Percentiles rank a stretch among this genome's conserved stretches.
These are phyloP conservation scores for Eufriesea mexicana DNA, from an alignment of 1,140 invertebrate genomes.

Conservation along the genomic window DNA sequence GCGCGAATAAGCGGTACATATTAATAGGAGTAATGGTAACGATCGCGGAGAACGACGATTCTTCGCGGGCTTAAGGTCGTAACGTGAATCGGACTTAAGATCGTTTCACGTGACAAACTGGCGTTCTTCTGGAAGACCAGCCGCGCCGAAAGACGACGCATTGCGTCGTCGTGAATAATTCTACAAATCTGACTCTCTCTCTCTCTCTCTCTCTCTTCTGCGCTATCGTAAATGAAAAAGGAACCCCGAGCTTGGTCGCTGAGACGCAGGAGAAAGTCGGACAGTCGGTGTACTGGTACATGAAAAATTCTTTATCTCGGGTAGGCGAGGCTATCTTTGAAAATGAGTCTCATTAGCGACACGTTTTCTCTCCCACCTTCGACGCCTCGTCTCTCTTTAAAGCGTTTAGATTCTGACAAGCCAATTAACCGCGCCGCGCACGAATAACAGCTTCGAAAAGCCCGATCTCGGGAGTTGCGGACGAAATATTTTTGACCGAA, in stretches of 20 bases:
- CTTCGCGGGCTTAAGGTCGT: neutral
- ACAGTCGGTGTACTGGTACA: no score
- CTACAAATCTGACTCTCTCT: constrained; percentile 27
- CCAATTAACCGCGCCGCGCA: neutral
- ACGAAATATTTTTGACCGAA: neutral
- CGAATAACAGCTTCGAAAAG: neutral
- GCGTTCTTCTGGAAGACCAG: neutral
- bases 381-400: constrained; percentile 33
- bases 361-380: constrained; percentile 5
- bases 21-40: neutral
- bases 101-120: constrained; percentile 8
- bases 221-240: constrained; percentile 47
- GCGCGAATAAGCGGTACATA: neutral
- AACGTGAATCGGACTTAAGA: neutral
- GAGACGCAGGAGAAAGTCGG: constrained; percentile 26
- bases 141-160: neutral
- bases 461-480: neutral
- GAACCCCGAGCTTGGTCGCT: neutral
- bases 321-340: constrained; percentile 43
- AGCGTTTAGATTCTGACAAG: constrained; percentile 24
- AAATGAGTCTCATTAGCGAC: constrained; percentile 57
- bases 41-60: neutral
- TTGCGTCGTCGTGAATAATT: constrained; percentile 16
- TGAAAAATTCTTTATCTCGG: constrained; percentile 38
- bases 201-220: constrained; percentile 7